phyloP scores from a whole-genome alignment of 2,888 invertebrate genomes.

The Scaptomyza reducta region DNA sequence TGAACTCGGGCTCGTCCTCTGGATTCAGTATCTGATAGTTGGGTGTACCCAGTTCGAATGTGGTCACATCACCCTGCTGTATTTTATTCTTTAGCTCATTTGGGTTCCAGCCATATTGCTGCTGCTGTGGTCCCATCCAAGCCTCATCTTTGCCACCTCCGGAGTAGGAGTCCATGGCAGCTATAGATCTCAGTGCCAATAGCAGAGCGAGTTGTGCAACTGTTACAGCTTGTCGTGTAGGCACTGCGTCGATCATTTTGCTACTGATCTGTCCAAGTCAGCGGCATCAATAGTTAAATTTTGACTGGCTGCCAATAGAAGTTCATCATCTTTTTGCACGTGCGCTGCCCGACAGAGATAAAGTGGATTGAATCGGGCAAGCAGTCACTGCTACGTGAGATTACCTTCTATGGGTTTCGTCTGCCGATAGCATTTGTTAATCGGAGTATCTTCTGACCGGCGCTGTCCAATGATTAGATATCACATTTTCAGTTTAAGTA shows the following conservation, averaged over 20 bases:
- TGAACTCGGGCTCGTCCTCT: slow-evolving; percentile 76
- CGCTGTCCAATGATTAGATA: slow-evolving; percentile 59
- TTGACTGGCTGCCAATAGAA: slow-evolving; percentile 49
- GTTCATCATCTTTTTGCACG: slow-evolving; percentile 27
- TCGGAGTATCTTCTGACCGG: slow-evolving; percentile 2
- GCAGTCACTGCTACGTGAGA: slow-evolving; percentile 59
- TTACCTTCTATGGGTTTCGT: slow-evolving; percentile 49
- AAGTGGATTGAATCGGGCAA: slow-evolving; percentile 12
- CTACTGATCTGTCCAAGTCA: slow-evolving; percentile 52
- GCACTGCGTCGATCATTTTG: slow-evolving; percentile 57
- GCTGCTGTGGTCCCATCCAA: slow-evolving; percentile 48
- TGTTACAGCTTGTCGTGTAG: slow-evolving; percentile 42
- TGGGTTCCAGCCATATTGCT: slow-evolving; percentile 51
- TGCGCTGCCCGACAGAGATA: slow-evolving; percentile 14
- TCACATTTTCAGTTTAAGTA: slow-evolving; percentile 8
- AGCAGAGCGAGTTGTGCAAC: slow-evolving; percentile 28
- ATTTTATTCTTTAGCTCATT: slow-evolving; percentile 66
- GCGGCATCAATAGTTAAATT: slow-evolving; percentile 38
- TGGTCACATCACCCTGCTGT: slow-evolving; percentile 72
- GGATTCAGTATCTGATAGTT: slow-evolving; percentile 77
- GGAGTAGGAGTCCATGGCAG: slow-evolving; percentile 4
- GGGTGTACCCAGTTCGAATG: slow-evolving; percentile 76
- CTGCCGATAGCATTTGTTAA: slow-evolving; percentile 59
- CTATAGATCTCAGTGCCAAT: slow-evolving; percentile 11
- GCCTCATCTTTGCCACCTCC: slow-evolving; percentile 7